A percentile compares a stretch with the other conserved stretches of the same genome.
Conservation (phyloP, 2,113 vertebrate genomes). For the Triplophysa rosa region DNA sequence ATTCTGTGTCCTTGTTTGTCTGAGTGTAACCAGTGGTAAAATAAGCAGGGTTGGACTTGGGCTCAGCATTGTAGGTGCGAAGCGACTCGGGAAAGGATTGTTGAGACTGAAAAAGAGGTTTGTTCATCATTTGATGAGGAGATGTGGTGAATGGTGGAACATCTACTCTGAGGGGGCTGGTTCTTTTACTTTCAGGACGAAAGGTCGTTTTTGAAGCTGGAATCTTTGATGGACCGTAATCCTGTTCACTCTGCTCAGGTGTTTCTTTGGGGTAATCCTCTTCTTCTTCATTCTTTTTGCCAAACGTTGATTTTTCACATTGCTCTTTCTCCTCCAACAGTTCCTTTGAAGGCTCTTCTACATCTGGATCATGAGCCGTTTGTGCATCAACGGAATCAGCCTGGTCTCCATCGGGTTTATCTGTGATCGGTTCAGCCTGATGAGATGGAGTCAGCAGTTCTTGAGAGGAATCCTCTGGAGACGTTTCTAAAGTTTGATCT, state of each 20-base stretch:
- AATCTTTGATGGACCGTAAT: conserved; percentile 57
- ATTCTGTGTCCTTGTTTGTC: conserved; percentile 64
- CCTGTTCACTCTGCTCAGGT: conserved; percentile 52
- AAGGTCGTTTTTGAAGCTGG: conserved; percentile 37
- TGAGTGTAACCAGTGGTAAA: conserved; percentile 55
- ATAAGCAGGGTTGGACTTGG: conserved; percentile 44
- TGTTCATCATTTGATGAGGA: conserved; percentile 66
- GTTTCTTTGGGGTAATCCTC: conserved; percentile 34
- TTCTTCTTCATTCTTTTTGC: conserved; percentile 24
- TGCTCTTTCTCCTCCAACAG: conserved; percentile 12
- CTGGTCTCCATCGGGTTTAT: conserved; percentile 13
- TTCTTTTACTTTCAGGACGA: conserved; percentile 68
- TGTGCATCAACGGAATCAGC: conserved; percentile 40
- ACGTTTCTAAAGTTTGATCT: conserved; percentile 50
- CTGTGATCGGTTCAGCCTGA: conserved; percentile 22
- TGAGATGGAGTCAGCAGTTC: conserved; percentile 51
- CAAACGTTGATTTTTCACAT: conserved; percentile 3
- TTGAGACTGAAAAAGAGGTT: conserved; percentile 65
- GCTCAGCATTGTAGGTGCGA: conserved; percentile 18
- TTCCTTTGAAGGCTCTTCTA: conserved; percentile 21
- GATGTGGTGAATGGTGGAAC: conserved; percentile 71
- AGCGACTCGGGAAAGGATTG: conserved; percentile 59
- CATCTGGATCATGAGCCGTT: conserved; percentile 14
- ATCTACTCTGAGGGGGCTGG: conserved; percentile 71
- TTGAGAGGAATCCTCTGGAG: conserved; percentile 55